Evolutionary conservation across 2,113 vertebrate genomes (phyloP), one percentile per base, ranked within the genome.

Genomic region (Hemicordylus capensis): DNA sequence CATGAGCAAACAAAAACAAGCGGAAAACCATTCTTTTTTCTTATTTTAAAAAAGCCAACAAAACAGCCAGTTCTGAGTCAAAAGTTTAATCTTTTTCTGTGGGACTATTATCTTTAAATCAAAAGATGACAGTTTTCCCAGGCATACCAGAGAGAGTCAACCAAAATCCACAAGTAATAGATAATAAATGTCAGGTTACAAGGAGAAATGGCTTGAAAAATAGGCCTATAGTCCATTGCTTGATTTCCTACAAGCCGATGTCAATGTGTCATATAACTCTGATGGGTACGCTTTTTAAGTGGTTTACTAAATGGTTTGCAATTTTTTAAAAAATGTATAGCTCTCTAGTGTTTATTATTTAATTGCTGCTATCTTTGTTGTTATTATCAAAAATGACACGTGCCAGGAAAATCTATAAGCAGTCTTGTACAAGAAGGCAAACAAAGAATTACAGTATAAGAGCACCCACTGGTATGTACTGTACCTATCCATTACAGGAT

Each of bases 111-210:
- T 94, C 93, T 94, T 94, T 95, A 94, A 96, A 95, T 96, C 94
- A 95, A 93, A 94, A 95, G 91, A 95, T 92, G 93, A 92, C 89
- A 93, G 84, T 94, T 95, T 96, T 95, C 91, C 95, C 92, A 89
- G 86, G 89, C 93, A 94, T 83, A 91, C 89, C 92, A 94, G 90
- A 95, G 12, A 78, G 91, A 95, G 89, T 93, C 92, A 89, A 93
- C 92, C 92, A 93, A 95, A 95, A 95, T 94, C 93, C 93, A 95
- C 93, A 89, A 89, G 94, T 94, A 95, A 93, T 90, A 95, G 87
- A 92, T 95, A 95, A 96, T 94, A 95, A 94, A 95, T 95, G 95
- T 95, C 95, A 95, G 92, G 91, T 95, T 94, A 90, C 93, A 86
- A 93, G 92, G 90, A 94, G 90, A 94, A 91, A 89, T n/a, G n/a